Evolutionary conservation across 1,140 invertebrate genomes (phyloP), one percentile per base, ranked within the genome.

Genomic region (Ericerus pela): DNA sequence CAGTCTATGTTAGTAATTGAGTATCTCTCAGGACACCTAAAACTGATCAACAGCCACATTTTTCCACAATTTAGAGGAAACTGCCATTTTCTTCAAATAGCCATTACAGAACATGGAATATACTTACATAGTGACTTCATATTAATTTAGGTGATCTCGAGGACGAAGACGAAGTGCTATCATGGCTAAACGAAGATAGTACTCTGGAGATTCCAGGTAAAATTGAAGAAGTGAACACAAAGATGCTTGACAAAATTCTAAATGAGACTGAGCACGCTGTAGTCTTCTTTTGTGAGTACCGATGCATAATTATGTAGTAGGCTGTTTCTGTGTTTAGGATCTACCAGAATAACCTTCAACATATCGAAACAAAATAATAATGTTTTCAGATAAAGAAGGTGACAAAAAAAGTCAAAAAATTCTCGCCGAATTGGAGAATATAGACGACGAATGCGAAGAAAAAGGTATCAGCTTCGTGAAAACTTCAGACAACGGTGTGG

Each of bases 391-490:
- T 67, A 82, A 86, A 65, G 88, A 92, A 72, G 83, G 83, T 6
- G 88, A 91, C 64, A 89, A 91, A 63, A 88, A 88, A 65, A 86
- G 86, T 37, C 84, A 87, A 61, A 88, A 88, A 65, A 92, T 94
- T 55, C 73, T 95, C 0, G 79, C 80, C 62, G 89, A 94, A 70
- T 67, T 96, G 36, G 91, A 96, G 70, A 92, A 93, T 62, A 94
- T 96, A 64, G 90, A 94, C 64, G 88, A 94, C 64, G 88, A 93
- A 64, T 92, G 88, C 66, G 88, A 93, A 71, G 84, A 88, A 64
- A 82, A 88, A 67, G 84, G 89, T 59, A 92, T 94, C 60, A 85
- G 89, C 67, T 93, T 94, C 67, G 84, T 95, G 1, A 94, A 93
- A 70, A 91, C 90, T 61, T 91, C 88, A 11, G 90, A 94, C 65